These are phyloP conservation scores for Melanostigma gelatinosum DNA, from an alignment of 2,113 vertebrate species.

Conservation along the genomic window DNA sequence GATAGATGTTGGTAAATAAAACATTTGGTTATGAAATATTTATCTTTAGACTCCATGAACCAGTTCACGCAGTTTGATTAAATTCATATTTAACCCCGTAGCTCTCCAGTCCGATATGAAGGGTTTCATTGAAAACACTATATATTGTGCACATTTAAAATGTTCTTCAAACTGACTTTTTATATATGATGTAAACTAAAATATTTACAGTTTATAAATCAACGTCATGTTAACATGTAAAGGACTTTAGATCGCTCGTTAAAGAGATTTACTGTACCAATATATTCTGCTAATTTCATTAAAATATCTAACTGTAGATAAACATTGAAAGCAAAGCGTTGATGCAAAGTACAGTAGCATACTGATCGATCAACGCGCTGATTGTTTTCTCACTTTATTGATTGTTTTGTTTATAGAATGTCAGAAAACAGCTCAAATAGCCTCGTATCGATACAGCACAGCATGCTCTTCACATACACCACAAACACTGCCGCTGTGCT, in stretches of 20 bases:
- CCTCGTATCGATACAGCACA: neutral
- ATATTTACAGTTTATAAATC: slow-evolving; percentile 1
- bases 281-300: no score
- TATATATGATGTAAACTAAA: neutral
- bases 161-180: neutral
- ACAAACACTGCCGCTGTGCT: neutral
- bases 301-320: neutral
- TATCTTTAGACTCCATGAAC: slow-evolving; percentile 50
- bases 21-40: slow-evolving; percentile 71
- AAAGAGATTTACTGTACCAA: no score
- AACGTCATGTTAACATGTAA: neutral
- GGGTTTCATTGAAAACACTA: neutral
- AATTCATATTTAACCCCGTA: slow-evolving; percentile 40
- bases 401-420: neutral
- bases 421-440: neutral
- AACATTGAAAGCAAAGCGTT: neutral
- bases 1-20: slow-evolving; percentile 74
- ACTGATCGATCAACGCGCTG: fast-evolving
- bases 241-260: neutral
- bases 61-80: slow-evolving; percentile 57
- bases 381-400: neutral
- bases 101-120: neutral
- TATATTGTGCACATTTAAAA: slow-evolving; percentile 1
- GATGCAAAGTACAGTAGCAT: neutral
- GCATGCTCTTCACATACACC: neutral